Evolutionary conservation across 2,888 invertebrate genomes (phyloP).

Genomic region (Plebejus anna): DNA sequence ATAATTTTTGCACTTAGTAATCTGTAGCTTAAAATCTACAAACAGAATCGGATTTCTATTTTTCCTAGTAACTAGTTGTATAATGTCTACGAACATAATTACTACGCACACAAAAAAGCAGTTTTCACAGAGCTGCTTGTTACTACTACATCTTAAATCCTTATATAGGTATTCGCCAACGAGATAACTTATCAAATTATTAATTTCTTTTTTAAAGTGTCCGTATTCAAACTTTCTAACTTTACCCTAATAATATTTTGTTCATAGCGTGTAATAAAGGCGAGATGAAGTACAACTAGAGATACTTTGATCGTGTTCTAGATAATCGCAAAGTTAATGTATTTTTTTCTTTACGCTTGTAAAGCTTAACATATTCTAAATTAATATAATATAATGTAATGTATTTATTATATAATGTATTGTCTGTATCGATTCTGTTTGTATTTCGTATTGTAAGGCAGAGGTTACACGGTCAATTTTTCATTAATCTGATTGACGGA

Average conservation of each 20-base stretch:
- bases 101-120: background rate
- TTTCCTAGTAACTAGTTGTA: too few relatives aligned
- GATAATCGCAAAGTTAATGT: background rate
- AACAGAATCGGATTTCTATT: background rate
- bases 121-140: background rate
- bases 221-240: background rate
- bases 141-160: background rate
- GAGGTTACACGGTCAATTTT: too few relatives aligned
- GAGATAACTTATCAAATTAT: too few relatives aligned
- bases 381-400: background rate
- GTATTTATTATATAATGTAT: background rate
- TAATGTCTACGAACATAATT: background rate
- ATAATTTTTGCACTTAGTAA: conserved; percentile 5
- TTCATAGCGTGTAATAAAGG: background rate
- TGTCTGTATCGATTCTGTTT: conserved; percentile 8
- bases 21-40: background rate
- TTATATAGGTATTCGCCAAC: background rate
- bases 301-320: background rate
- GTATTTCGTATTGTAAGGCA: background rate
- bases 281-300: background rate
- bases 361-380: background rate
- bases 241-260: background rate
- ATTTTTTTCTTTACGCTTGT: background rate
- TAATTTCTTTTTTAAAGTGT: too few relatives aligned
- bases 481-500: too few relatives aligned